A percentile compares a stretch with the other conserved stretches of the same genome.
Evolutionary conservation across 2,113 vertebrate species (phyloP).

Genomic region (Zeus faber): DNA sequence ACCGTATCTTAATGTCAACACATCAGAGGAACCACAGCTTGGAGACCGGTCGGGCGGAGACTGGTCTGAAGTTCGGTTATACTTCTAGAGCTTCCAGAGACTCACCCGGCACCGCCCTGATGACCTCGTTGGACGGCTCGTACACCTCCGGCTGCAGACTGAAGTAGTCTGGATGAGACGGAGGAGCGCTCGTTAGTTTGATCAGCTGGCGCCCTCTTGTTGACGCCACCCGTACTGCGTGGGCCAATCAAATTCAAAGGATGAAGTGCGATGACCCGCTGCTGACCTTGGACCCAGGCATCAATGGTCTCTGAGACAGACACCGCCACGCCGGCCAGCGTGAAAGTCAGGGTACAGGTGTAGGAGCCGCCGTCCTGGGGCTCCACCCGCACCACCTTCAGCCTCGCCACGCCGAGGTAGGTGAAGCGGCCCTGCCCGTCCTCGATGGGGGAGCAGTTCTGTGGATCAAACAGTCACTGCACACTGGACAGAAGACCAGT

Average conservation of each 20-base stretch:
- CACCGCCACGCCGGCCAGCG: constrained; percentile 60
- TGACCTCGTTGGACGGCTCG: constrained; percentile 71
- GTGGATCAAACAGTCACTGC: not conserved
- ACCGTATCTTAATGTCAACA: no score
- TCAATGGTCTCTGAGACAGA: constrained; percentile 74
- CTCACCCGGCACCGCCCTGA: constrained; percentile 81
- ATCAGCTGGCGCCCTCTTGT: no score
- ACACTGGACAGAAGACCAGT: not conserved
- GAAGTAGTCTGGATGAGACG: constrained; percentile 37
- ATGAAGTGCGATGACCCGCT: not conserved
- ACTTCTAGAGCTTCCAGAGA: constrained; percentile 13
- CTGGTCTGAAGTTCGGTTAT: not conserved
- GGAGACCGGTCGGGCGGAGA: no score
- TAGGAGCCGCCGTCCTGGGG: constrained; percentile 71
- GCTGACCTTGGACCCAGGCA: constrained; percentile 71
- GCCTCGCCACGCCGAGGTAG: constrained; percentile 21
- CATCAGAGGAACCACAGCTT: no score
- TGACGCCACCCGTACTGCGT: no score
- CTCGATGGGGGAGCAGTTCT: constrained; percentile 45
- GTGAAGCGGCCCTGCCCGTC: constrained; percentile 46
- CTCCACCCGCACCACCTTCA: constrained; percentile 46
- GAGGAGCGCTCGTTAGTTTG: no score
- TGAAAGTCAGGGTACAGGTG: constrained; percentile 76
- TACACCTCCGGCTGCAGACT: constrained; percentile 63
- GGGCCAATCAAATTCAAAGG: no score